Evolutionary conservation across 2,888 invertebrate species (phyloP).

Genomic region (Acrobasis consociella): DNA sequence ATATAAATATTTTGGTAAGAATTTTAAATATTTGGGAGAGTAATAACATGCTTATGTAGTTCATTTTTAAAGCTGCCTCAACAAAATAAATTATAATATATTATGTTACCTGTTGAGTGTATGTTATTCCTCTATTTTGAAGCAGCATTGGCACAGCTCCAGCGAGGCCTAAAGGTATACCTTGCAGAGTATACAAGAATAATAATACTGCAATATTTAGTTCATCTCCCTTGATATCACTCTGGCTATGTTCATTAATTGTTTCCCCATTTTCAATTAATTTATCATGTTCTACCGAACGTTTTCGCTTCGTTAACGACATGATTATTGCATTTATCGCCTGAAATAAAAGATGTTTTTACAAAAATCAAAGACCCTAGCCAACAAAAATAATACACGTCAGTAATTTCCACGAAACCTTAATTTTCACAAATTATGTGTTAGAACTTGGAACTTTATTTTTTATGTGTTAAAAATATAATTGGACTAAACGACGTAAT

Average conservation of each 20-base stretch:
- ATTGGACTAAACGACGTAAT: background rate
- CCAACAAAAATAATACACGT: constrained; percentile 64
- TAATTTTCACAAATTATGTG: constrained; percentile 55
- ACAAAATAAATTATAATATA: constrained; percentile 14
- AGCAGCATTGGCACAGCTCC: constrained; percentile 97
- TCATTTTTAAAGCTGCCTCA: constrained; percentile 21
- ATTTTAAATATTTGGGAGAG: too few relatives aligned
- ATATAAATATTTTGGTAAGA: too few relatives aligned
- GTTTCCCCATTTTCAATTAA: constrained; percentile 71
- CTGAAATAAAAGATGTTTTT: constrained; percentile 48
- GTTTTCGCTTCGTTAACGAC: constrained; percentile 72
- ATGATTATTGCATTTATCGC: constrained; percentile 61
- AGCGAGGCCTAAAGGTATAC: constrained; percentile 96
- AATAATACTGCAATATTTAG: constrained; percentile 93
- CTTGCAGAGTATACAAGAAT: constrained; percentile 96
- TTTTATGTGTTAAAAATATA: background rate
- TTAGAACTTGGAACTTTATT: background rate
- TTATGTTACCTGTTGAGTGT: constrained; percentile 90
- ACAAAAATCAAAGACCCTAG: constrained; percentile 26
- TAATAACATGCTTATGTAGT: background rate
- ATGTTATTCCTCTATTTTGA: constrained; percentile 95
- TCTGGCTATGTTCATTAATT: constrained; percentile 46
- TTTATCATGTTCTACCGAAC: constrained; percentile 63
- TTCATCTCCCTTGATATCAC: constrained; percentile 87
- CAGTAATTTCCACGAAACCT: constrained; percentile 55